phyloP scores from a whole-genome alignment of 2,888 invertebrate genomes.

The Drosophila atripex region DNA sequence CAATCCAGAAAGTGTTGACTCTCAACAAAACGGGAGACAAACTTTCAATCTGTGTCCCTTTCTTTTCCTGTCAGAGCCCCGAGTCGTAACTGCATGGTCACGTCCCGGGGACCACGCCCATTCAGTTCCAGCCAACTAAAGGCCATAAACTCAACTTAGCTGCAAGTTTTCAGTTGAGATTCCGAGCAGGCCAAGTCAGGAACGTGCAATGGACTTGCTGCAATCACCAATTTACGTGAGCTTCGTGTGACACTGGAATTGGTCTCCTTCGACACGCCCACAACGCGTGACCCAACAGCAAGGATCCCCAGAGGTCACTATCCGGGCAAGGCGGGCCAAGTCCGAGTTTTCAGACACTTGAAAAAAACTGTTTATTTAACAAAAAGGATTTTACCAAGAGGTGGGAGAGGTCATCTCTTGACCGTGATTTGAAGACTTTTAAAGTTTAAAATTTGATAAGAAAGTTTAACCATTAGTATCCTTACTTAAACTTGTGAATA shows the following conservation, averaged over 20 bases:
- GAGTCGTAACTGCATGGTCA: constrained; percentile 70
- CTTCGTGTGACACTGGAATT: constrained; percentile 43
- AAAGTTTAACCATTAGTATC: no score
- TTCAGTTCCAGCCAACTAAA: background rate
- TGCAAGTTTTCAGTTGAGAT: constrained; percentile 74
- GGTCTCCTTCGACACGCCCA: constrained; percentile 30
- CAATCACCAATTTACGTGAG: constrained; percentile 68
- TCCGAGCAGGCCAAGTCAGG: constrained; percentile 32
- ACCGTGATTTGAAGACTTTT: no score
- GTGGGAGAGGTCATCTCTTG: no score
- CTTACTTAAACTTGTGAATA: no score
- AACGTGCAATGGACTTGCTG: constrained; percentile 63
- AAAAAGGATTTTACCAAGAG: no score
- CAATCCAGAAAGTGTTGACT: background rate
- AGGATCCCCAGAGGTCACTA: constrained; percentile 19
- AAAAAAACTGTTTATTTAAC: background rate
- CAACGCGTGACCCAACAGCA: constrained; percentile 26
- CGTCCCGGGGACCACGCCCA: constrained; percentile 53
- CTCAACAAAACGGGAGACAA: background rate
- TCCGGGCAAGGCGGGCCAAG: background rate
- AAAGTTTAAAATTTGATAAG: background rate
- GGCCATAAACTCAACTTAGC: constrained; percentile 71
- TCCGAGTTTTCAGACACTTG: background rate
- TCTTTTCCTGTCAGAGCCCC: background rate
- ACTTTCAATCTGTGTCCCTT: constrained; percentile 10